phyloP scores from a whole-genome alignment of 2,797 vertebrate genomes.

The Chromis chromis region DNA sequence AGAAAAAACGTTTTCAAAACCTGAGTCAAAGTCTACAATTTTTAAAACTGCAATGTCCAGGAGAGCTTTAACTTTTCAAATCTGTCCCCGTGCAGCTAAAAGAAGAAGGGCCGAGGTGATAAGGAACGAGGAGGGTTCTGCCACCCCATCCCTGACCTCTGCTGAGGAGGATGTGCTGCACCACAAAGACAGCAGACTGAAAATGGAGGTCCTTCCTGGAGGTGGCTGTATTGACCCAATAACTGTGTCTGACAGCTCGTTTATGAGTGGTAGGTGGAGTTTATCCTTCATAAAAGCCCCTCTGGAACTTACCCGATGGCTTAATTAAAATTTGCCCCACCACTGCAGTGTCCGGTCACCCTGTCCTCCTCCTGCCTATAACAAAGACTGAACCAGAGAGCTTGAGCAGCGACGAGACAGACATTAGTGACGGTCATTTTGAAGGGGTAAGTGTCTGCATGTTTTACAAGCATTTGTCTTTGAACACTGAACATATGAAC shows the following conservation, averaged over 20 bases:
- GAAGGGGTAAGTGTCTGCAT: slow-evolving; percentile 55
- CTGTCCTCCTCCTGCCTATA: slow-evolving; percentile 74
- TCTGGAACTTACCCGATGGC: neutral
- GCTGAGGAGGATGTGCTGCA: slow-evolving; percentile 62
- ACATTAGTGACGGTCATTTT: slow-evolving; percentile 65
- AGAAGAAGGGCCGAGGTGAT: slow-evolving; percentile 55
- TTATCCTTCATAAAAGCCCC: neutral
- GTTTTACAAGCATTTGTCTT: neutral
- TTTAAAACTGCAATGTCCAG: neutral
- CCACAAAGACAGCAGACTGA: slow-evolving; percentile 54
- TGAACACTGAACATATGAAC: neutral
- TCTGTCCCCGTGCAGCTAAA: slow-evolving; percentile 56
- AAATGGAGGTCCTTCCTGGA: slow-evolving; percentile 65
- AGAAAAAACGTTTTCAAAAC: neutral
- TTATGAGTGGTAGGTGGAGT: slow-evolving; percentile 66
- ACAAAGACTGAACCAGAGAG: slow-evolving; percentile 77
- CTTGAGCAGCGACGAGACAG: slow-evolving; percentile 72
- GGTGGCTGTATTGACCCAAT: slow-evolving; percentile 57
- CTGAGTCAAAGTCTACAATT: neutral
- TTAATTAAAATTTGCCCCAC: neutral
- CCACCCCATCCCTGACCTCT: slow-evolving; percentile 55
- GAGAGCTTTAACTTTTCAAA: neutral
- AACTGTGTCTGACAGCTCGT: slow-evolving; percentile 63
- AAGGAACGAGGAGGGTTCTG: slow-evolving; percentile 50
- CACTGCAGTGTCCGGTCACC: slow-evolving; percentile 69